Conservation (phyloP, 1,140 invertebrate species). For the Condylostylus longicornis region DNA sequence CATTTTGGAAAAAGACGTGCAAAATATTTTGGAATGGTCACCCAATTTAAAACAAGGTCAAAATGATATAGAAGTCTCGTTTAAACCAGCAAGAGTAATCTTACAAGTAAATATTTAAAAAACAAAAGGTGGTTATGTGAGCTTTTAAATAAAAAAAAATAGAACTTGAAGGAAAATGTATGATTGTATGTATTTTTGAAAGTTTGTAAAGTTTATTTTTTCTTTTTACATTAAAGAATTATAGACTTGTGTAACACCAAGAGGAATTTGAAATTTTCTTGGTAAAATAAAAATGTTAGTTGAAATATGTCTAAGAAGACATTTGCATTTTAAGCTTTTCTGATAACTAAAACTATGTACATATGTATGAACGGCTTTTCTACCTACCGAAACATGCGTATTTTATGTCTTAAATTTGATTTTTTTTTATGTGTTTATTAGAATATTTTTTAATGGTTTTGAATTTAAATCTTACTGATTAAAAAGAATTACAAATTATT, state of each 20-base stretch:
- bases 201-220: too few relatives aligned
- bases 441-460: background rate
- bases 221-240: background rate
- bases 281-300: too few relatives aligned
- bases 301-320: too few relatives aligned
- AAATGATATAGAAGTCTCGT: constrained; percentile 80
- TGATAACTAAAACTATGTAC: too few relatives aligned
- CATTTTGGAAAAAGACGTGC: constrained; percentile 69
- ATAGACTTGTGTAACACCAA: background rate
- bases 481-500: constrained; percentile 3
- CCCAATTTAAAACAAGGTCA: constrained; percentile 44
- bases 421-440: too few relatives aligned
- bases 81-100: constrained; percentile 89
- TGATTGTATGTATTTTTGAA: too few relatives aligned
- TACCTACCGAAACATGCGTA: too few relatives aligned
- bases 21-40: constrained; percentile 85
- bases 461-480: too few relatives aligned
- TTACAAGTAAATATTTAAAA: constrained; percentile 51
- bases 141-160: too few relatives aligned
- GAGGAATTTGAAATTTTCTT: background rate
- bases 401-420: too few relatives aligned
- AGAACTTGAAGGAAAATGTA: background rate
- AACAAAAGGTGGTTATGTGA: background rate
- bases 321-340: too few relatives aligned
- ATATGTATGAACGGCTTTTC: too few relatives aligned